A percentile compares a stretch with the other conserved stretches of the same genome.
phyloP scores from a whole-genome alignment of 2,113 vertebrate genomes.

The Xiphophorus hellerii region DNA sequence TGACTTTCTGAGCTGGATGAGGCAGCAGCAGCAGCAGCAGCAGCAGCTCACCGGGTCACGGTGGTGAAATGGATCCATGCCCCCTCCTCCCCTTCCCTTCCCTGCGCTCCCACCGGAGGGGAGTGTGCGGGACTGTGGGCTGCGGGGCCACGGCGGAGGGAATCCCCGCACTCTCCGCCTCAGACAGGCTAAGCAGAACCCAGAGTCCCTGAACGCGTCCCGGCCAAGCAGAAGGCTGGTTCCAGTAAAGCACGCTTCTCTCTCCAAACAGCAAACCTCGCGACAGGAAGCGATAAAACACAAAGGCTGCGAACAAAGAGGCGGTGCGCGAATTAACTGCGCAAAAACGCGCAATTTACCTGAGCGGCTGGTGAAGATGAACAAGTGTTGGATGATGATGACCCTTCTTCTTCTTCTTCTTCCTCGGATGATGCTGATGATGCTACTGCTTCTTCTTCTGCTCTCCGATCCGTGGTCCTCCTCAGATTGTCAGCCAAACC shows the following conservation, averaged over 20 bases:
- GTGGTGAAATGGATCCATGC: too few species aligned
- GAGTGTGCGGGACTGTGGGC: too few species aligned
- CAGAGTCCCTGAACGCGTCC: too few species aligned
- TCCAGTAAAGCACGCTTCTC: not conserved
- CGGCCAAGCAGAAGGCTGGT: too few species aligned
- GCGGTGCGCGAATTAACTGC: not conserved
- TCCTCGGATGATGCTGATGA: constrained; percentile 8
- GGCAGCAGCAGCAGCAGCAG: too few species aligned
- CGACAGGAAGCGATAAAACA: constrained; percentile 19
- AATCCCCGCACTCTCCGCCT: too few species aligned
- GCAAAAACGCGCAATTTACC: constrained; percentile 43
- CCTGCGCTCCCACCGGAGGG: too few species aligned
- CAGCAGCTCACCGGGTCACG: too few species aligned
- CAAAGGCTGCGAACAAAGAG: not conserved
- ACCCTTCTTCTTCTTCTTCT: constrained; percentile 12
- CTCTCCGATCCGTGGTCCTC: constrained; percentile 51
- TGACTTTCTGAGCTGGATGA: not conserved
- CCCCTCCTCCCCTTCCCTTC: too few species aligned
- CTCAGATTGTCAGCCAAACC: constrained; percentile 44
- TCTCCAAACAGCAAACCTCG: constrained; percentile 6
- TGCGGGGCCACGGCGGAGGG: too few species aligned
- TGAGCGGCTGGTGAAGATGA: constrained; percentile 47
- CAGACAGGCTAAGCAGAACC: too few species aligned
- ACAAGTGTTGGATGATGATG: constrained; percentile 17
- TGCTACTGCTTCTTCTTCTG: constrained; percentile 52